Evolutionary conservation across 2,888 invertebrate species (phyloP), one percentile per base, ranked within the genome.

Genomic region (Caenorhabditis uteleia): DNA sequence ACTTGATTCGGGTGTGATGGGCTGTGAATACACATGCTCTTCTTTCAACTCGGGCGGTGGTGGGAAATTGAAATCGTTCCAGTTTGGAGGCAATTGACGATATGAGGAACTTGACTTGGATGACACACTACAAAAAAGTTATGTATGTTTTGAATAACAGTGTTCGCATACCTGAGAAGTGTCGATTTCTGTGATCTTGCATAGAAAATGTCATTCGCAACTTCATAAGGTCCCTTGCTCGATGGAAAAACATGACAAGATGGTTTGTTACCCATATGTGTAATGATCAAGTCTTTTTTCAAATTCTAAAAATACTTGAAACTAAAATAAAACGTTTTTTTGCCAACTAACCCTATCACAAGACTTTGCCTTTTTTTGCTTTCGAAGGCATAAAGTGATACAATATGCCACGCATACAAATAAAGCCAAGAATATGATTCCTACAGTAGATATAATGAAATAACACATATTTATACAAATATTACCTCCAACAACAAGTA

Each of bases 61-160:
- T 23, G 79, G 79, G 43, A 79, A 79, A 44, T 78, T 69, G 49
- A 79, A 74, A 39, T 78, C 76, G 27, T 58, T 65, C 64, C 77
- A 69, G 1, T 77, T 70, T 33, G 68, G 74, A 27, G 64, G 69
- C 23, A 59, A 31, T 18, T 49, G 49, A 20, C 58, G 49, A 14
- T 51, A 59, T 0, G 66, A 68, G 12, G 57, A 66, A 8, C 53
- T 61, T n/a, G 59, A 62, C 45, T 71, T 71, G 4, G 71, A 65
- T 1, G 71, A 71, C 2, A 73, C 60, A 50, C 69, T n/a, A n/a
- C n/a, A n/a, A n/a, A n/a, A n/a, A n/a, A n/a, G n/a, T n/a, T n/a
- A n/a, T 54, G 21, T 14, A 14, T n/a, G 12, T 39, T 20, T 16
- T 16, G 23, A 34, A 6, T 5, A 43, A 31, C 1, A 39, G n/a